phyloP scores from a whole-genome alignment of 92 coral and sea anemone species.

The Umimayanthus chanpuru region DNA sequence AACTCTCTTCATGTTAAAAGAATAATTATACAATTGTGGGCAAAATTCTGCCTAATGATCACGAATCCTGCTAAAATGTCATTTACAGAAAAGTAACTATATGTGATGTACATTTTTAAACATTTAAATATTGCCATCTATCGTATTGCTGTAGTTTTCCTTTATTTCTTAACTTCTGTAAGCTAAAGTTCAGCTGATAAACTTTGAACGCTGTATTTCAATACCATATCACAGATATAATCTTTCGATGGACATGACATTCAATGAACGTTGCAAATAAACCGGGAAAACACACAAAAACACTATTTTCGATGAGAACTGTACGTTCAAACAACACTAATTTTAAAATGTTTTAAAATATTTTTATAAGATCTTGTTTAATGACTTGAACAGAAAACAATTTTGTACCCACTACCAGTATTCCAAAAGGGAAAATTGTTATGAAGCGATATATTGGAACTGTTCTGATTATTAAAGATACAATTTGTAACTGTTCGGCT shows the following conservation, averaged over 20 bases:
- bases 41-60: background rate
- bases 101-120: too few relatives aligned
- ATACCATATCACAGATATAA: background rate
- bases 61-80: too few relatives aligned
- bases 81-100: background rate
- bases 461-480: background rate
- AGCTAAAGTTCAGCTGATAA: background rate
- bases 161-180: background rate
- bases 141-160: background rate
- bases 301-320: constrained; percentile 2
- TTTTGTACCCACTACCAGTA: background rate
- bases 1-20: background rate
- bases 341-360: constrained; percentile 29
- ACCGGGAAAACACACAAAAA: background rate
- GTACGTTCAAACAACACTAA: constrained; percentile 1
- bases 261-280: background rate
- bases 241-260: background rate
- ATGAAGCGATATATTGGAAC: constrained; percentile 1
- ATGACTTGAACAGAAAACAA: constrained; percentile 1
- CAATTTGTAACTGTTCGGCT: background rate
- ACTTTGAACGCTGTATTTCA: background rate
- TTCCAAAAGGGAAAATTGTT: background rate
- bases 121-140: background rate
- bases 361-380: background rate
- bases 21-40: background rate